phyloP scores from a whole-genome alignment of 37 sponge, comb jelly and placozoan genomes.

The Diacarnus erythraeanus region DNA sequence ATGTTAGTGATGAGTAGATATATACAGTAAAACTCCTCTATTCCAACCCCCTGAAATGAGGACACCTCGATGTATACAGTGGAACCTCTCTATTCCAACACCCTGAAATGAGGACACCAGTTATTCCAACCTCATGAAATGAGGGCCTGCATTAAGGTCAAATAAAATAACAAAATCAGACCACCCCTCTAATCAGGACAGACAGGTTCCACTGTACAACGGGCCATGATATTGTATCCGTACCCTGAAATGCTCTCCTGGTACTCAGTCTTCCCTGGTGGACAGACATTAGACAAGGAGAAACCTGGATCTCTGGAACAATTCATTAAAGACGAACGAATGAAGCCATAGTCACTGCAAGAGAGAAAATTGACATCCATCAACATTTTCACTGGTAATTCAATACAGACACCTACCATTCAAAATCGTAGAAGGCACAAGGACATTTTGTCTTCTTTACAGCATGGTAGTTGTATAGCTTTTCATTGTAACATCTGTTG shows the following conservation, averaged over 20 bases:
- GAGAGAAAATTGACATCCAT: neutral
- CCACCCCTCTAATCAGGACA: no score
- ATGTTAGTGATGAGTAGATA: neutral
- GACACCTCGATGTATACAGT: no score
- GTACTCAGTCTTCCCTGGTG: conserved; percentile 26
- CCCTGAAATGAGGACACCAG: no score
- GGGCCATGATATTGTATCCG: neutral
- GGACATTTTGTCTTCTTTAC: conserved; percentile 5
- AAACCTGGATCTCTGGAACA: neutral
- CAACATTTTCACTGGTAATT: neutral
- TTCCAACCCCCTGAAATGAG: no score
- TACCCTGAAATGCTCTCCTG: conserved; percentile 41
- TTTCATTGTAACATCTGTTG: conserved; percentile 56
- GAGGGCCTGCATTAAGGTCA: no score
- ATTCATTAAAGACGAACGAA: neutral
- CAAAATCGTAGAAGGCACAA: conserved; percentile 33
- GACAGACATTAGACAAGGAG: conserved; percentile 28
- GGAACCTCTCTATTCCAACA: no score
- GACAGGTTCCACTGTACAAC: no score
- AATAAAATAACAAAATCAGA: no score
- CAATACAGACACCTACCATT: conserved; percentile 44
- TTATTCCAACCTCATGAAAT: no score
- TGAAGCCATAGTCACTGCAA: conserved; percentile 59
- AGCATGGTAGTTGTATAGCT: conserved; percentile 19
- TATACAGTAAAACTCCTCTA: no score